Conservation (phyloP, 2,888 invertebrate species). For the Hartigia nigra region DNA sequence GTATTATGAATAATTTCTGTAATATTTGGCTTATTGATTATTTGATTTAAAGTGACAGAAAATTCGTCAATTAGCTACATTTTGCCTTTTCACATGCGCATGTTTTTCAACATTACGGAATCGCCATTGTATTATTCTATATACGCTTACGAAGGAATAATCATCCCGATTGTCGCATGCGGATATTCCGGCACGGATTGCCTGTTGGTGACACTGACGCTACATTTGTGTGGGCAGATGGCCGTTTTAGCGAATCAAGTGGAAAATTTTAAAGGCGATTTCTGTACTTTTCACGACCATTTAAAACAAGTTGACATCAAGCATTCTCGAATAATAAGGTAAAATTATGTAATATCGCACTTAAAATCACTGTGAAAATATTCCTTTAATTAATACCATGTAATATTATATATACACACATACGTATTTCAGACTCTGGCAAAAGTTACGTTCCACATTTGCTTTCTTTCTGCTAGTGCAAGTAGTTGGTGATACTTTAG, state of each 20-base stretch:
- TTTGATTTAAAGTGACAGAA: not conserved
- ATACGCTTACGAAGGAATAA: slow-evolving; percentile 12
- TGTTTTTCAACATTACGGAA: slow-evolving; percentile 17
- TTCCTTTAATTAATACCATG: not conserved
- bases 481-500: slow-evolving; percentile 16
- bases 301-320: not conserved
- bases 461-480: slow-evolving; percentile 23
- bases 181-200: slow-evolving; percentile 17
- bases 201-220: slow-evolving; percentile 20
- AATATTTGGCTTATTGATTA: too few species aligned
- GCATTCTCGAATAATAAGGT: slow-evolving; percentile 2
- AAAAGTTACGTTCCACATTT: not conserved
- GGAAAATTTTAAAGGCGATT: not conserved
- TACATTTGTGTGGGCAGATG: slow-evolving; percentile 32
- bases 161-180: not conserved
- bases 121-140: not conserved
- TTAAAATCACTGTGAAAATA: not conserved
- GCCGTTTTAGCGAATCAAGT: slow-evolving; percentile 12
- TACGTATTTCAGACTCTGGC: not conserved
- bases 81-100: slow-evolving; percentile 6
- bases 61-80: not conserved
- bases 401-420: not conserved
- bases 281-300: not conserved
- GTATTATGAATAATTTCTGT: too few species aligned
- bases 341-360: not conserved